A percentile compares a stretch with the other conserved stretches of the same genome.
Evolutionary conservation across 2,797 vertebrate genomes (phyloP).

Genomic region (Anniella stebbinsi): DNA sequence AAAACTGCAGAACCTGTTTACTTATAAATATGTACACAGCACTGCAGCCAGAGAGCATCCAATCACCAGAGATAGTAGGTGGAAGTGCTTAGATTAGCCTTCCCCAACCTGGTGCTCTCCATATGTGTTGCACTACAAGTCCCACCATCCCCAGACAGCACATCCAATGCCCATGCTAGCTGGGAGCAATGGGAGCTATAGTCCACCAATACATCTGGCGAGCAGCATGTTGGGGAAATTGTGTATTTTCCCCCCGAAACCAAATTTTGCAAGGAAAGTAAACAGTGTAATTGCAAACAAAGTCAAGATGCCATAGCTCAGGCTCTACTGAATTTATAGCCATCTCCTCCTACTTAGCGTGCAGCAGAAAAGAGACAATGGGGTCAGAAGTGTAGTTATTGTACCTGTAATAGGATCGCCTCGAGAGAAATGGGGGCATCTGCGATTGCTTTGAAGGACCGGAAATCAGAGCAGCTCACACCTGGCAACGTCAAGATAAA

Average conservation of each 20-base stretch:
- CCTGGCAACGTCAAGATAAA: conserved; percentile 15
- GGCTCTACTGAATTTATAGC: background rate
- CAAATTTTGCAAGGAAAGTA: background rate
- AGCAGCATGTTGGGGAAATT: too few species aligned
- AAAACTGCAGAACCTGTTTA: too few species aligned
- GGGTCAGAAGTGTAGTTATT: background rate
- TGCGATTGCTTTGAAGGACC: background rate
- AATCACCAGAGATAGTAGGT: background rate
- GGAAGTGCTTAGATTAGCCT: background rate
- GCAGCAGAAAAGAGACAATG: background rate
- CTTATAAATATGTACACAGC: background rate
- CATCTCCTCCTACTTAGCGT: background rate
- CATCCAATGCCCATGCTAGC: too few species aligned
- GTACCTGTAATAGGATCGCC: background rate
- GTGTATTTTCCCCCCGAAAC: background rate
- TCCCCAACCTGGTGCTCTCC: too few species aligned
- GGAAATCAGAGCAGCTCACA: background rate
- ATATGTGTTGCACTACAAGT: too few species aligned
- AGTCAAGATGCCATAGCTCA: background rate
- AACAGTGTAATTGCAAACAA: too few species aligned
- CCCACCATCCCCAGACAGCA: too few species aligned
- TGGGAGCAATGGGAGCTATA: too few species aligned
- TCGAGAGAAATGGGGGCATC: background rate
- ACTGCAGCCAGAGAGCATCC: background rate
- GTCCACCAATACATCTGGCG: too few species aligned